Evolutionary conservation across 2,113 vertebrate genomes (phyloP).

Genomic region (Tauraco erythrolophus): DNA sequence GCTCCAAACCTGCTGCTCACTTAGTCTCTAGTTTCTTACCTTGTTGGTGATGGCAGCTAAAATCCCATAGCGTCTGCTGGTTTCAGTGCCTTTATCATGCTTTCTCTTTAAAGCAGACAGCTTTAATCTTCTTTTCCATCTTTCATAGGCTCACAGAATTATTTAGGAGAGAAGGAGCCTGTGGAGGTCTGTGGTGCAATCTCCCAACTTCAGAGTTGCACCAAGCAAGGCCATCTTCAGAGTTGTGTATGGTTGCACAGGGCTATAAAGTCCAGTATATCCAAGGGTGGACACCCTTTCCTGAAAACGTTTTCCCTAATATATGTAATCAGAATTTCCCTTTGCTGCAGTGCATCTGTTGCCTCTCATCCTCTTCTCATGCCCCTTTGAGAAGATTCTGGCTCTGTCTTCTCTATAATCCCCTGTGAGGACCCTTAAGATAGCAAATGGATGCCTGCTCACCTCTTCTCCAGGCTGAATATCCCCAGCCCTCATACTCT

Average conservation of each 20-base stretch:
- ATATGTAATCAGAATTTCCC: background rate
- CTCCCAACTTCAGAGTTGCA: too few species aligned
- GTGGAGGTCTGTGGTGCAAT: background rate
- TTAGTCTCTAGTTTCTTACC: background rate
- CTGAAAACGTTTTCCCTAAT: background rate
- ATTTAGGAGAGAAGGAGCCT: background rate
- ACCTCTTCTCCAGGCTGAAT: background rate
- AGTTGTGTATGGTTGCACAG: background rate
- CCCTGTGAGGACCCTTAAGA: background rate
- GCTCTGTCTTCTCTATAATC: background rate
- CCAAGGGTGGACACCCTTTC: background rate
- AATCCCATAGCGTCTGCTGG: background rate
- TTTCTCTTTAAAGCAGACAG: background rate
- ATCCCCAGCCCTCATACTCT: background rate
- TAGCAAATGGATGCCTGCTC: background rate
- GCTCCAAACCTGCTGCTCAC: background rate
- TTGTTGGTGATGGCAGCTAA: background rate
- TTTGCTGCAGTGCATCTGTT: background rate
- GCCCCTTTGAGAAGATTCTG: background rate
- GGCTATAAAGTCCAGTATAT: background rate
- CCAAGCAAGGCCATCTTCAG: background rate
- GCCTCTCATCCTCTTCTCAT: background rate
- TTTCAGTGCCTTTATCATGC: background rate
- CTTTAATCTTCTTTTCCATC: background rate
- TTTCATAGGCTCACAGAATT: background rate